Evolutionary conservation across 2,888 invertebrate genomes (phyloP).

Genomic region (Kryphioiulus occultus): DNA sequence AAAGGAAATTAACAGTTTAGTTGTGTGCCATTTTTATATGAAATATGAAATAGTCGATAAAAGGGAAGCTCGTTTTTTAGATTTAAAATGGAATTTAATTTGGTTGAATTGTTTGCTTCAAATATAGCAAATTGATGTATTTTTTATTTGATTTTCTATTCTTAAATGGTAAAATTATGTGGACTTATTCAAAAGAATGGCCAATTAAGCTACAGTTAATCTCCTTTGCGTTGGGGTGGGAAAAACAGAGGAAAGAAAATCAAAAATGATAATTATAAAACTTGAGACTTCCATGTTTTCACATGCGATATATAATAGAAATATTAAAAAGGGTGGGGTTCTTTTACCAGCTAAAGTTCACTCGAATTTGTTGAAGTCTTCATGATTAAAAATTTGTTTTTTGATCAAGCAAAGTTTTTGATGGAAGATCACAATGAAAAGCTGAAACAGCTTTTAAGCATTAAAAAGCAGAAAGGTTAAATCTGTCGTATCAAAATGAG

Average conservation of each 20-base stretch:
- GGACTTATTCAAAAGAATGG: background rate
- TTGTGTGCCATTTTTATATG: background rate
- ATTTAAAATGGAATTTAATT: no score
- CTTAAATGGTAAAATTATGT: no score
- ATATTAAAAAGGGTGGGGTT: background rate
- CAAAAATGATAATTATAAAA: background rate
- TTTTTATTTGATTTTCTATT: background rate
- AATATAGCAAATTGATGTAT: background rate
- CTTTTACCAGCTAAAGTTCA: background rate
- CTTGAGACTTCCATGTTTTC: background rate
- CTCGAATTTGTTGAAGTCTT: no score
- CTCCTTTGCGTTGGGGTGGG: background rate
- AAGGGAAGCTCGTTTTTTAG: no score
- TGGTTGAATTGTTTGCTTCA: background rate
- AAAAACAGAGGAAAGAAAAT: background rate
- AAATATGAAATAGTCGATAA: no score
- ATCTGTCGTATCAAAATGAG: background rate
- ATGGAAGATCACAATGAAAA: no score
- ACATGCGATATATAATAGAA: background rate
- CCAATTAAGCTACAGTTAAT: background rate
- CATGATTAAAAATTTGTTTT: no score
- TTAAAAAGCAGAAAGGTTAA: background rate
- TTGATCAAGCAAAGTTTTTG: background rate
- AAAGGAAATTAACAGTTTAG: background rate
- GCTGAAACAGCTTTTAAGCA: no score